Evolutionary conservation across 2,797 vertebrate species (phyloP).

Genomic region (Phoebastria nigripes): DNA sequence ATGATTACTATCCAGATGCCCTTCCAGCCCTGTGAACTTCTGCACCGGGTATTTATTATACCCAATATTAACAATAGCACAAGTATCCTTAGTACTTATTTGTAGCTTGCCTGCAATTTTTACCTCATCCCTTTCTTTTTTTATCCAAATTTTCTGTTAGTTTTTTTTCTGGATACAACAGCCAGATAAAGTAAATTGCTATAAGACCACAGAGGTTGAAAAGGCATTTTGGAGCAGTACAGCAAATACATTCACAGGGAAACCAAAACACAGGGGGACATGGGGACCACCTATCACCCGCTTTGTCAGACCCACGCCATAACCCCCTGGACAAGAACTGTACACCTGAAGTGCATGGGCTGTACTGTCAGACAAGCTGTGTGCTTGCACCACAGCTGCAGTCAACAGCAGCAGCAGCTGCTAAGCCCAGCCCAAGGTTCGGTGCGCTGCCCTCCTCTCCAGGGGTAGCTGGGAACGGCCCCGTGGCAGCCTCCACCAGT

Average conservation of each 20-base stretch:
- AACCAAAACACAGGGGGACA: not conserved
- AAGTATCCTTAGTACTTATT: not conserved
- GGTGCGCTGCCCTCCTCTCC: fast-evolving
- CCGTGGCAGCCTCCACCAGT: not conserved
- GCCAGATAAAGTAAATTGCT: not conserved
- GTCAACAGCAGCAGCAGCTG: not conserved
- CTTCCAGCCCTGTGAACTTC: not conserved
- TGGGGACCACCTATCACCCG: not conserved
- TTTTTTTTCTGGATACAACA: not conserved
- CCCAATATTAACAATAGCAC: not conserved
- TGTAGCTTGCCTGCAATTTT: not conserved
- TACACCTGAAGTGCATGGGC: fast-evolving
- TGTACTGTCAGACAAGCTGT: not conserved
- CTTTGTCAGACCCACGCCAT: not conserved
- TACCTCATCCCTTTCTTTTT: not conserved
- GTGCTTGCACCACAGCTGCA: fast-evolving
- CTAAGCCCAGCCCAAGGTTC: not conserved
- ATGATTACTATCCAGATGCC: not conserved
- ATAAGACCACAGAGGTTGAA: not conserved
- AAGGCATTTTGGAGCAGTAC: not conserved
- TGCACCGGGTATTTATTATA: not conserved
- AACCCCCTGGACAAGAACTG: not conserved
- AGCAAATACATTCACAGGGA: not conserved
- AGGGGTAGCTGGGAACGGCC: not conserved
- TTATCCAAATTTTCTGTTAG: not conserved